Conservation (phyloP, 2,113 vertebrate species). For the Rhea pennata region DNA sequence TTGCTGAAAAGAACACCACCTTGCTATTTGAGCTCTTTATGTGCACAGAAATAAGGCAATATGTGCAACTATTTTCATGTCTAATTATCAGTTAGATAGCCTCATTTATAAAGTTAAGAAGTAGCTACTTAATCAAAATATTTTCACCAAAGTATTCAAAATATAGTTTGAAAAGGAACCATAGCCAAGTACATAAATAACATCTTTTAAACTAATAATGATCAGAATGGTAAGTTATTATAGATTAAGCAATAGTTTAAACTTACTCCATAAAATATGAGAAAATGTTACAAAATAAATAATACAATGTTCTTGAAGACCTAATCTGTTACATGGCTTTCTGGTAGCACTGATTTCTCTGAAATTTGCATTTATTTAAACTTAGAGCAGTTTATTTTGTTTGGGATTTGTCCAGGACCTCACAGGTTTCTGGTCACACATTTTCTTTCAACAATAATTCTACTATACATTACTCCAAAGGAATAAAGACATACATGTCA, state of each 20-base stretch:
- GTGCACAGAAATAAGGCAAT: not conserved
- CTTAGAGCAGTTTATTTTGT: not conserved
- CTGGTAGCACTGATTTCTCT: not conserved
- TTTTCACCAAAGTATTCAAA: not conserved
- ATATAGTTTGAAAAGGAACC: not conserved
- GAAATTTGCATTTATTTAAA: not conserved
- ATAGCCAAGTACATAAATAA: not conserved
- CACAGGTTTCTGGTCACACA: not conserved
- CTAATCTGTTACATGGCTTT: not conserved
- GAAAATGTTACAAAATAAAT: not conserved
- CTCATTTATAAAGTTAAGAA: not conserved
- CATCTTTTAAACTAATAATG: not conserved
- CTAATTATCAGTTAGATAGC: not conserved
- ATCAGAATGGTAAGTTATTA: not conserved
- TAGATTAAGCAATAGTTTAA: not conserved
- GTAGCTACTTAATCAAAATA: not conserved
- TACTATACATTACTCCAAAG: not conserved
- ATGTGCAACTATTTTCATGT: not conserved
- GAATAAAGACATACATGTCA: not conserved
- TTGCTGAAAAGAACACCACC: not conserved
- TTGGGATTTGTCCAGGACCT: not conserved
- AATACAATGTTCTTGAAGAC: accelerated
- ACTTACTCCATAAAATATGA: not conserved
- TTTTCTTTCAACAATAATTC: not conserved
- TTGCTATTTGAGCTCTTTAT: not conserved